Base-by-base conservation (phyloP, 2,113 vertebrate genomes). In the Zonotrichia leucophrys region DNA sequence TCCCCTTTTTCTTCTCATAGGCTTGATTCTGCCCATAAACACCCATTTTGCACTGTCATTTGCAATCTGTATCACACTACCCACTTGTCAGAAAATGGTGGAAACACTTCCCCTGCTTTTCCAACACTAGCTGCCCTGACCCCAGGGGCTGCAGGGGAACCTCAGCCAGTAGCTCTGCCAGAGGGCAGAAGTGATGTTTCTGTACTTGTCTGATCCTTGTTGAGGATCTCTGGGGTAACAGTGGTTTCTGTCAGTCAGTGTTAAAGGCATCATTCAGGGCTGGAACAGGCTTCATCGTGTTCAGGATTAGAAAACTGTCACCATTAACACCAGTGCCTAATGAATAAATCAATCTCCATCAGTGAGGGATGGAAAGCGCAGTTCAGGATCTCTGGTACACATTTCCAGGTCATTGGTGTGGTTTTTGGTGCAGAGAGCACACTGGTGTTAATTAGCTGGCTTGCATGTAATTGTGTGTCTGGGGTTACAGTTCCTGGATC, bases 161-260 rank as follows among this genome's bases (percentile, higher is more conserved):
- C 7, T 79, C 49, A 28, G 20, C 39, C 21, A 3, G 22, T 10
- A 47, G 27, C 41, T 73, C 27, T 80, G 35, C 44, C 35, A 13
- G 7, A 0, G 5, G 20, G 30, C n/a, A 4, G 30, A 27, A 47
- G 13, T 22, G 59, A 58, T 76, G 63, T 21, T 74, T 59, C 56
- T 42, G 7, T 1, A 0, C 44, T 53, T 53, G 46, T 53, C 58
- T 16, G 2, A 14, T 39, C 28, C 15, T 15, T 5, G n/a, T 6
- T 0, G 0, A 23, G 74, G 33, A 28, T 64, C 62, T 70, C 53
- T 56, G 62, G 6, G 8, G 8, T 53, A n/a, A 7, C 21, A 28
- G 8, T 22, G 69, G 27, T 47, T 81, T 76, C 23, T 1, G 4
- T 64, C n/a, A 14, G 22, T 39, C 7, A 2, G 6, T 39, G 21